phyloP scores from a whole-genome alignment of 53 echinoderm and acorn worm species.

The Glandiceps talaboti region DNA sequence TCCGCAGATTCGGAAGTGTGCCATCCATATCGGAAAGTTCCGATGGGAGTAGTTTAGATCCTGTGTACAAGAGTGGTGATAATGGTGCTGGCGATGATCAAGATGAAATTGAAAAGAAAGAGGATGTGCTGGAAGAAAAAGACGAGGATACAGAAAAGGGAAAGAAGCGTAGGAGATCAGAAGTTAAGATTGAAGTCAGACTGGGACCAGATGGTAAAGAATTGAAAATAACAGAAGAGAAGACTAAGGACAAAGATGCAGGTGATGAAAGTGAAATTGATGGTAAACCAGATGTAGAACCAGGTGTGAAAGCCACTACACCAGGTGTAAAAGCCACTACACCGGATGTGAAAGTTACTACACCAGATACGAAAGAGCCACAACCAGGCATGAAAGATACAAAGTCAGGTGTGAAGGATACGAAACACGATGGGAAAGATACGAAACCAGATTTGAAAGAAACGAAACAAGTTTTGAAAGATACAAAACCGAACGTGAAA shows the following conservation, averaged over 20 bases:
- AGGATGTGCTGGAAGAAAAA: constrained; percentile 1
- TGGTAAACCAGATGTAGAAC: constrained; percentile 7
- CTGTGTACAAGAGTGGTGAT: background rate
- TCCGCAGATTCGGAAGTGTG: background rate
- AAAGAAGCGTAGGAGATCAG: background rate
- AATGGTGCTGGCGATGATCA: background rate
- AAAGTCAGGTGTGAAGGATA: too few species aligned
- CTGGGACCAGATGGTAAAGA: background rate
- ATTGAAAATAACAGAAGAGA: constrained; percentile 5
- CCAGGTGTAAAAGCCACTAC: too few species aligned
- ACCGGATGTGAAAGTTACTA: too few species aligned
- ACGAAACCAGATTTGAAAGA: too few species aligned
- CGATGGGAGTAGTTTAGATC: background rate
- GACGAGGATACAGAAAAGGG: background rate
- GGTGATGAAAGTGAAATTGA: constrained; percentile 17
- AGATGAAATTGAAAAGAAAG: constrained; percentile 1
- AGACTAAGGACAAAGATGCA: constrained; percentile 2
- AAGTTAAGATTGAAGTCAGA: background rate
- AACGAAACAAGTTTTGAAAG: too few species aligned
- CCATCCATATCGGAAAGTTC: background rate
- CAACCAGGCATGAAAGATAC: too few species aligned
- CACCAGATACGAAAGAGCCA: too few species aligned
- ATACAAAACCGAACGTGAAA: too few species aligned
- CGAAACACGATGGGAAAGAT: too few species aligned
- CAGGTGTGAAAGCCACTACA: constrained; percentile 3